Base-by-base conservation (phyloP, 2,888 invertebrate genomes). In the Cheiracanthium punctorium region DNA sequence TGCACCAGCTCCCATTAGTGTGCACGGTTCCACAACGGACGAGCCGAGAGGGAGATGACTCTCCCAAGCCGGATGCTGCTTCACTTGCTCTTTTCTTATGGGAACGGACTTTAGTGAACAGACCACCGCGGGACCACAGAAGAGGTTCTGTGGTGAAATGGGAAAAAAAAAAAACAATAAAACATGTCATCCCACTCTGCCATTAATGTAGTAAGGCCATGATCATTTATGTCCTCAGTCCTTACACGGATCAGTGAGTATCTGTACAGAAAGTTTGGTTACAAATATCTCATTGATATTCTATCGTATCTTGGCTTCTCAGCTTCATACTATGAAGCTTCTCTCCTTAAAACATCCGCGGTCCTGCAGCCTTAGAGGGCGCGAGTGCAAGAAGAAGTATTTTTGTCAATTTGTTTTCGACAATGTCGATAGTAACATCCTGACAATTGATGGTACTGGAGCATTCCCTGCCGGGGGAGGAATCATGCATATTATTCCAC, bases 221-320 rank as follows among this genome's bases (percentile, higher is more conserved):
- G 70, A 70, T 32, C 70, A n/a, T 70, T 70, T 70, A 70, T 70
- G 30, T 70, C 70, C 1, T 70, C 70, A 14, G 32, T 70, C 20
- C 70, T 70, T 70, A 70, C 70, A 32, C 32, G 70, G 33, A 70
- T 70, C 70, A 70, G 70, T 70, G 70, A 32, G n/a, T 70, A 70
- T 70, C 29, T 70, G 70, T 70, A 70, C 33, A 70, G 70, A 70
- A 70, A 70, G 29, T 64, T 64, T 64, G 64, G 64, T 64, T 64
- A 4, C 64, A 64, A 43, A 65, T 24, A 65, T n/a, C 65, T 65
- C 65, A 65, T 65, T 4, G n/a, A 65, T 17, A 65, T 65, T n/a
- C 24, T 65, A 24, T 65, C 65, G 24, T n/a, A 65, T n/a, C 65
- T 65, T 65, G 65, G 65, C 8, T 65, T 65, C 24, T 65, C 65